Evolutionary conservation across 2,888 invertebrate genomes (phyloP).

Genomic region (Agrochola lota): DNA sequence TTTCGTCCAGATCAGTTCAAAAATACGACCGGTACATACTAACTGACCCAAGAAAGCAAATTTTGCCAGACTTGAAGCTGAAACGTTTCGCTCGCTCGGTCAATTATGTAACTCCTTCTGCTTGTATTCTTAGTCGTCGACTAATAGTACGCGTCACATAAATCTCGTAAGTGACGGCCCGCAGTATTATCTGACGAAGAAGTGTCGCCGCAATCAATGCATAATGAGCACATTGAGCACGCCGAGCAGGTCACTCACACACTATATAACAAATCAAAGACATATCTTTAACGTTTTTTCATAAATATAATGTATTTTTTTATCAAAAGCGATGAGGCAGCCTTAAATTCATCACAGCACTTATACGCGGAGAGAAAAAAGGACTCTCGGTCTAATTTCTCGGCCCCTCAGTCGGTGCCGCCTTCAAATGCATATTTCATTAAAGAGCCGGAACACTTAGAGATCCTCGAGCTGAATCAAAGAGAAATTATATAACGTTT

Average conservation of each 20-base stretch:
- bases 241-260: not conserved
- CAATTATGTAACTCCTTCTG: too few relatives aligned
- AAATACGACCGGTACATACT: too few relatives aligned
- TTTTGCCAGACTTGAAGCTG: too few relatives aligned
- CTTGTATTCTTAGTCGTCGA: not conserved
- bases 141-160: not conserved
- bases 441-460: conserved; percentile 41
- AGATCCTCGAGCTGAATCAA: conserved; percentile 25
- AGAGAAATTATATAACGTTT: conserved; percentile 32
- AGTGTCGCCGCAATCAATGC: conserved; percentile 1
- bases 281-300: not conserved
- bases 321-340: not conserved
- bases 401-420: conserved; percentile 21
- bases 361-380: conserved; percentile 16
- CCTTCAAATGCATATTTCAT: conserved; percentile 55
- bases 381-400: conserved; percentile 16
- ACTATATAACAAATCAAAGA: too few relatives aligned
- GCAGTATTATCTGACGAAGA: not conserved
- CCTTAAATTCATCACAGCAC: conserved; percentile 18
- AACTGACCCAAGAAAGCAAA: too few relatives aligned
- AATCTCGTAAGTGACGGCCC: not conserved
- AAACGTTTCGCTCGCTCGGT: too few relatives aligned
- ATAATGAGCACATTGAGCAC: not conserved
- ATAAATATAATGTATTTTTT: not conserved
- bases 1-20: too few relatives aligned